A percentile compares a stretch with the other conserved stretches of the same genome.
These are phyloP conservation scores for Deroplatys truncata DNA, from an alignment of 2,888 invertebrate genomes.

Conservation along the genomic window DNA sequence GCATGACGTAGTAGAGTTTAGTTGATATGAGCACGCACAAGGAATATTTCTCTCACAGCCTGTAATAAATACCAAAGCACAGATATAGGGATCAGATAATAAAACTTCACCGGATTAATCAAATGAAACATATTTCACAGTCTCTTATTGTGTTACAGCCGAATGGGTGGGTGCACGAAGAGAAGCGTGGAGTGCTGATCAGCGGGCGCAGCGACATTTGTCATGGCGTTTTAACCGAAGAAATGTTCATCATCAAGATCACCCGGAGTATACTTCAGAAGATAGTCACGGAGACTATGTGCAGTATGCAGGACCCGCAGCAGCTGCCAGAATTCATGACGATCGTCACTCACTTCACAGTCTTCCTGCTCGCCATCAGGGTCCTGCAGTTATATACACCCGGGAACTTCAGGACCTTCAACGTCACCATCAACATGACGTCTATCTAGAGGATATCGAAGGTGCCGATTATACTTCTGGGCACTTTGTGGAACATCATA, in stretches of 20 bases:
- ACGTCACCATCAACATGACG: conserved; percentile 43
- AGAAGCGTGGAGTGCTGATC: conserved; percentile 85
- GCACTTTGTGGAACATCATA: conserved; percentile 27
- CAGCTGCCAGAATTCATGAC: conserved; percentile 8
- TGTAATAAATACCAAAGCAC: no score
- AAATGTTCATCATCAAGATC: conserved; percentile 40
- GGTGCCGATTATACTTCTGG: conserved; percentile 39
- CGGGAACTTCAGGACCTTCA: conserved; percentile 29
- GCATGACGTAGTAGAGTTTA: no score
- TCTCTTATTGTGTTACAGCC: conserved; percentile 39
- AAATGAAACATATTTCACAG: no score
- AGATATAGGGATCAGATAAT: no score
- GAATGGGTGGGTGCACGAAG: conserved; percentile 61
- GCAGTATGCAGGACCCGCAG: neutral
- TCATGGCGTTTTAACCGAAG: conserved; percentile 69
- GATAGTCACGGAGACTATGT: neutral
- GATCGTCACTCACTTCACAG: conserved; percentile 19
- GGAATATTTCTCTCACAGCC: no score
- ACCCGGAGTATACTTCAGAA: conserved; percentile 3
- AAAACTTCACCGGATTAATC: no score
- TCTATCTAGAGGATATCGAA: conserved; percentile 58
- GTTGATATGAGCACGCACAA: no score
- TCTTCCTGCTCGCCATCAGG: conserved; percentile 35
- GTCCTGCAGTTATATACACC: conserved; percentile 43
- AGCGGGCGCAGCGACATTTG: conserved; percentile 49